Base-by-base conservation (phyloP, 2,888 invertebrate genomes). In the Drosophila pseudotalamancana region DNA sequence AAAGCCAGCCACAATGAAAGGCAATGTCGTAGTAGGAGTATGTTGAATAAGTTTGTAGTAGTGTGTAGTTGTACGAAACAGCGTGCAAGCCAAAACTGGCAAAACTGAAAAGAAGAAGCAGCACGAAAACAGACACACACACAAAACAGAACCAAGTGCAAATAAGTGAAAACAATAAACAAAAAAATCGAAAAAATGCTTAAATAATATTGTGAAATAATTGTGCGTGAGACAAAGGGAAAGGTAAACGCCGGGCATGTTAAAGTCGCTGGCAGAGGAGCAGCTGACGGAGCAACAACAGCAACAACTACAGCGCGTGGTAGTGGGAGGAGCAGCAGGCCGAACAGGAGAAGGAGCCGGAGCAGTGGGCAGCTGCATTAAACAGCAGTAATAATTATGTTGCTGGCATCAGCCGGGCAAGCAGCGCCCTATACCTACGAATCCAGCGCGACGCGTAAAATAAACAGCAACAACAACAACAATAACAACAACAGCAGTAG, bases 11-110 rank as follows among this genome's bases (percentile, higher is more conserved):
- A 50, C 76, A 73, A 73, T 73, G 76, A 51, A 63, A 59, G 67
- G 68, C 67, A 63, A 62, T 57, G 35, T 37, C 51, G 76, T 72
- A 73, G 73, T 72, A 76, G 76, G 76, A 73, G 76, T 75, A 69
- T 70, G 80, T 55, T 73, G 68, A 83, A 67, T 74, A 71, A 77
- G 61, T 61, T 48, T 72, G 69, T 80, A 74, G 75, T 72, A 73
- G 77, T 77, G 81, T 77, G 81, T 75, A 78, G 70, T 77, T 74
- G 74, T 79, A 81, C 72, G 81, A 83, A 84, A 27, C 57, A 85
- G 75, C 63, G 79, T 72, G 78, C 32, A 42, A 81, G 55, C 61
- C 68, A 40, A 39, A 80, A 74, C 31, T 55, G 32, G 16, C 53
- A 35, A 54, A 74, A 66, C 42, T 61, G 31, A 43, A 54, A 50